Conservation (phyloP, 2,797 vertebrate species). For the Cyprinodon diabolis region DNA sequence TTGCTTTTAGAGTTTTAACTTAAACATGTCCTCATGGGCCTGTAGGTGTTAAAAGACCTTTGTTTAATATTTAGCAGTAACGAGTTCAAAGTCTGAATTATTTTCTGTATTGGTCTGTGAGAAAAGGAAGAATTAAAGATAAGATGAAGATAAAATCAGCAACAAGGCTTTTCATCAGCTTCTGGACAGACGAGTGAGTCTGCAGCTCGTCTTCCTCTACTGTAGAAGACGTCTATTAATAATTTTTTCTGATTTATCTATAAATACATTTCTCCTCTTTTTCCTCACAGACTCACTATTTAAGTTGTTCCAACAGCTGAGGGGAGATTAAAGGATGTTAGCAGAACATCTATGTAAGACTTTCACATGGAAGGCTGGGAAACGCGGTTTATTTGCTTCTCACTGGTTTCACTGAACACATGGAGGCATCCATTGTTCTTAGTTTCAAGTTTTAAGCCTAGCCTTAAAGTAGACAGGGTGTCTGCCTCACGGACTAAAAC, state of each 20-base stretch:
- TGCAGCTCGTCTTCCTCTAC: conserved; percentile 61
- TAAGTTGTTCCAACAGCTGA: conserved; percentile 57
- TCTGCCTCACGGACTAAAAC: too few relatives aligned
- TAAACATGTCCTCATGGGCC: neutral
- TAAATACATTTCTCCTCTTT: conserved; percentile 71
- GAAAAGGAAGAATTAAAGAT: conserved; percentile 46
- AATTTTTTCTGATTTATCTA: conserved; percentile 72
- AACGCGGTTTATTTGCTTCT: conserved; percentile 9
- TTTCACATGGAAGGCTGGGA: neutral
- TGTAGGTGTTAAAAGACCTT: too few relatives aligned
- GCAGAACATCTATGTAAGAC: conserved; percentile 13
- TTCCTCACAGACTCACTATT: conserved; percentile 44
- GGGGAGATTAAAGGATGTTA: neutral
- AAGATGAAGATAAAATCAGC: conserved; percentile 56
- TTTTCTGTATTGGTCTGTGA: conserved; percentile 25
- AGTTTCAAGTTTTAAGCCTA: too few relatives aligned
- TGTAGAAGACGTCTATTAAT: conserved; percentile 73
- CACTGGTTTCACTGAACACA: conserved; percentile 6
- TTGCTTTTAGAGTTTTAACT: neutral
- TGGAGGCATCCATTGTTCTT: too few relatives aligned
- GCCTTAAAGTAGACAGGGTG: too few relatives aligned
- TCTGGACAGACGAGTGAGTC: conserved; percentile 24
- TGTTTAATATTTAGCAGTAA: neutral
- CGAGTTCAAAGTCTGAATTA: neutral
- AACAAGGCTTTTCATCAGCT: conserved; percentile 52